Percentiles rank a stretch among this genome's conserved stretches.
Evolutionary conservation across 2,888 invertebrate species (phyloP).

Genomic region (Volucella zonaria): DNA sequence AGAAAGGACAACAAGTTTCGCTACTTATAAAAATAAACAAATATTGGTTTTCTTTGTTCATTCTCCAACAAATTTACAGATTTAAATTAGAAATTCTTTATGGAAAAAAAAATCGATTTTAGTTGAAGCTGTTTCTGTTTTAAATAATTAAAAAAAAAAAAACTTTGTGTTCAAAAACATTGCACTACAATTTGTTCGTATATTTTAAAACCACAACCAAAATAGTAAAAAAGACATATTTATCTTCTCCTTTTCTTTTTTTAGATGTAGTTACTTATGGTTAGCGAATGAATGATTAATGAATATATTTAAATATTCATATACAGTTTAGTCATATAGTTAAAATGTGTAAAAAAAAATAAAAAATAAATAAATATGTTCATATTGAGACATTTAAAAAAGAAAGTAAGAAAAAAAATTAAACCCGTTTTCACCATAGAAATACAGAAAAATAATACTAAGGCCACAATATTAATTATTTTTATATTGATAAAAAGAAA

Average conservation of each 20-base stretch:
- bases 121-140: conserved; percentile 12
- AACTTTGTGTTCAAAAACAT: conserved; percentile 19
- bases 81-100: conserved; percentile 13
- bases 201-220: conserved; percentile 61
- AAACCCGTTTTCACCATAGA: conserved; percentile 66
- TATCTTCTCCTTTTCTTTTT: conserved; percentile 3
- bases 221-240: conserved; percentile 28
- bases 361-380: conserved; percentile 1
- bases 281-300: conserved; percentile 46
- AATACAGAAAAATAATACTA: conserved; percentile 62
- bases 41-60: conserved; percentile 34
- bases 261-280: conserved; percentile 30
- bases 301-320: conserved; percentile 37
- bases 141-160: conserved; percentile 7
- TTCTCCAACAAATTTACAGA: conserved; percentile 56
- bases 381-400: conserved; percentile 47
- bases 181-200: conserved; percentile 41
- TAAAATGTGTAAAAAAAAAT: conserved; percentile 19
- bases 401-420: conserved; percentile 24
- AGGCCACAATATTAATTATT: conserved; percentile 59
- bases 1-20: background rate
- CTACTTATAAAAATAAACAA: conserved; percentile 36
- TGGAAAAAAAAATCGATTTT: conserved; percentile 13
- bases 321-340: conserved; percentile 53
- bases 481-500: conserved; percentile 16